phyloP scores from a whole-genome alignment of 2,888 invertebrate genomes.

The Zelleria hepariella region DNA sequence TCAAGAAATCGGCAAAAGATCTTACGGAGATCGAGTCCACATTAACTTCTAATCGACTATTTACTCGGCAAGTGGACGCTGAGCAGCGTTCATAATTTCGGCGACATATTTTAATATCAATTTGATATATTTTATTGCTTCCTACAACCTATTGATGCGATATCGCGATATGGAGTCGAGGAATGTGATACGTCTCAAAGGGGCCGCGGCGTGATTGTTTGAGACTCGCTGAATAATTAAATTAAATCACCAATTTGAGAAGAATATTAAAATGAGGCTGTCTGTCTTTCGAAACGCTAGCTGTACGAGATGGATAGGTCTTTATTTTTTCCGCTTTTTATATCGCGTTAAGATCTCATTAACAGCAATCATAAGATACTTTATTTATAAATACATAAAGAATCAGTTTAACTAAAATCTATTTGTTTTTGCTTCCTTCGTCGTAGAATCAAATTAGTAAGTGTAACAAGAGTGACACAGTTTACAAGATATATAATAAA shows the following conservation, averaged over 20 bases:
- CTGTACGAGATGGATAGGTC: background rate
- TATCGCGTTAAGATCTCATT: background rate
- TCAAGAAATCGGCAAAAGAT: background rate
- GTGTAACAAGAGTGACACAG: too few species aligned
- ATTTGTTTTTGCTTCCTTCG: too few species aligned
- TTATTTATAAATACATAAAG: too few species aligned
- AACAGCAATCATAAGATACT: too few species aligned
- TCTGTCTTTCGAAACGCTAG: background rate
- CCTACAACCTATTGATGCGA: slow-evolving; percentile 4
- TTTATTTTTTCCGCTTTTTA: background rate
- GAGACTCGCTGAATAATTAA: slow-evolving; percentile 1
- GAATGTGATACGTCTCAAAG: slow-evolving; percentile 9
- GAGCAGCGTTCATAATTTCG: background rate
- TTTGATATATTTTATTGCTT: slow-evolving; percentile 11
- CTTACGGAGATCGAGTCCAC: background rate
- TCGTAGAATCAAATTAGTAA: too few species aligned
- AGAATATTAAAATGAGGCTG: background rate
- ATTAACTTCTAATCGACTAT: background rate
- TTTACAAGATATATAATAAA: too few species aligned
- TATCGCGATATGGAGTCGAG: background rate
- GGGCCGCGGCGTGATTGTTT: slow-evolving; percentile 8
- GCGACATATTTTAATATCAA: slow-evolving; percentile 10
- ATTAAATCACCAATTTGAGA: slow-evolving; percentile 1
- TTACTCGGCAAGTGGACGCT: background rate
- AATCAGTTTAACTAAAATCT: too few species aligned